Base-by-base conservation (phyloP, 2,797 vertebrate species). In the Spondyliosoma cantharus region DNA sequence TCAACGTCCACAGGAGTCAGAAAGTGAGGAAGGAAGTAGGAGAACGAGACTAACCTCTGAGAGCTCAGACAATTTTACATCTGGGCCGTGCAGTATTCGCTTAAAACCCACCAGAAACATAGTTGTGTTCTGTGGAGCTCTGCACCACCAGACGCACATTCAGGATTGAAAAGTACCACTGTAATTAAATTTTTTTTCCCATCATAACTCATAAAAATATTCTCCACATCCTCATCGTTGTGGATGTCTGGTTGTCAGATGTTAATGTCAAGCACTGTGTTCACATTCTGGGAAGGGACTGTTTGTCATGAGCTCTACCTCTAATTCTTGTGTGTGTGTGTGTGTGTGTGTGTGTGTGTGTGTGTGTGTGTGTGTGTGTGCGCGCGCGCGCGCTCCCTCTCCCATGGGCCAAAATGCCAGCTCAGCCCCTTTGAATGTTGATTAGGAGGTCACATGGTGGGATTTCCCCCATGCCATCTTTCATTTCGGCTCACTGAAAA, bases 191-290 rank as follows among this genome's bases (percentile, higher is more conserved):
- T 16, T 17, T 25, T 25, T 11, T 11, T 14, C 12, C 24, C 14
- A 22, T 9, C 22, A 16, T 48, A 46, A n/a, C 2, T 1, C 24
- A 14, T 9, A 3, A 37, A 37, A 37, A 11, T 37, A 37, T 49
- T 45, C 27, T n/a, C 62, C 46, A 17, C n/a, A 29, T 27, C n/a
- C 46, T 42, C 6, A 14, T 37, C 5, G 43, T 19, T 32, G 43
- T 4, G 50, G 27, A 68, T 45, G 46, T 70, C 29, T 66, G 60
- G 9, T 7, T 80, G 74, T 80, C 76, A 74, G 15, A 81, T 5
- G 48, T 15, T 86, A 87, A 88, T 85, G 85, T 79, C 85, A 85
- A 82, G 43, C 0, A 13, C 61, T 24, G 20, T 19, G 71, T 74
- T 86, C 25, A 63, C 15, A 79, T 76, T 80, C 71, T 48, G 74